A percentile compares a stretch with the other conserved stretches of the same genome.
Conservation (phyloP, 2,888 invertebrate genomes). For the Nyleta sp. region DNA sequence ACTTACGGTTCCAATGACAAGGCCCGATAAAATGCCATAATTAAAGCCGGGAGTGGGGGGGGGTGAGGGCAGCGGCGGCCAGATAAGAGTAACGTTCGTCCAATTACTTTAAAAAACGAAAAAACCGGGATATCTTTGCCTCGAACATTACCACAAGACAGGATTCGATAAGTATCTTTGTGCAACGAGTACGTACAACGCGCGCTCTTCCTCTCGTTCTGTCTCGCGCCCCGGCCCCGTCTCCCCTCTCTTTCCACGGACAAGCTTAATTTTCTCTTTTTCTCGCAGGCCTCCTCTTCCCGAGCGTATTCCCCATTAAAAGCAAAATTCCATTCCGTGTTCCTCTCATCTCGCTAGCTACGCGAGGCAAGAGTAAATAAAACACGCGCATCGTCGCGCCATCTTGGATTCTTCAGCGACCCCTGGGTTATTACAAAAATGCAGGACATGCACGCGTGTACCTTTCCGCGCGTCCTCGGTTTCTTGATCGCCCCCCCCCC, state of each 20-base stretch:
- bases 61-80: slow-evolving; percentile 27
- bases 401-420: slow-evolving; percentile 80
- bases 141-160: slow-evolving; percentile 70
- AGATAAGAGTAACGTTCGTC: slow-evolving; percentile 65
- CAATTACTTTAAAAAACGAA: slow-evolving; percentile 65
- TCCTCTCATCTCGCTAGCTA: slow-evolving; percentile 71
- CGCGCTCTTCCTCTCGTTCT: slow-evolving; percentile 57
- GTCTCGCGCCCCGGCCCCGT: slow-evolving; percentile 39
- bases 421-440: slow-evolving; percentile 78
- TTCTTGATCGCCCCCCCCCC: slow-evolving; percentile 35
- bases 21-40: slow-evolving; percentile 64
- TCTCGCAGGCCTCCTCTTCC: slow-evolving; percentile 60
- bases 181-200: slow-evolving; percentile 63
- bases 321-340: slow-evolving; percentile 80
- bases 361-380: slow-evolving; percentile 74
- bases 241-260: slow-evolving; percentile 47
- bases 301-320: slow-evolving; percentile 79
- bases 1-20: slow-evolving; percentile 60
- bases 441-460: slow-evolving; percentile 67
- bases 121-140: slow-evolving; percentile 62
- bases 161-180: slow-evolving; percentile 70
- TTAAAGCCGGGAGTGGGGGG: slow-evolving; percentile 57
- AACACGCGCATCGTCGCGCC: slow-evolving; percentile 74
- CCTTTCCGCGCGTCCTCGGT: slow-evolving; percentile 55
- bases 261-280: slow-evolving; percentile 59